Evolutionary conservation across 2,888 invertebrate genomes (phyloP).

Genomic region (Bembecia ichneumoniformis): DNA sequence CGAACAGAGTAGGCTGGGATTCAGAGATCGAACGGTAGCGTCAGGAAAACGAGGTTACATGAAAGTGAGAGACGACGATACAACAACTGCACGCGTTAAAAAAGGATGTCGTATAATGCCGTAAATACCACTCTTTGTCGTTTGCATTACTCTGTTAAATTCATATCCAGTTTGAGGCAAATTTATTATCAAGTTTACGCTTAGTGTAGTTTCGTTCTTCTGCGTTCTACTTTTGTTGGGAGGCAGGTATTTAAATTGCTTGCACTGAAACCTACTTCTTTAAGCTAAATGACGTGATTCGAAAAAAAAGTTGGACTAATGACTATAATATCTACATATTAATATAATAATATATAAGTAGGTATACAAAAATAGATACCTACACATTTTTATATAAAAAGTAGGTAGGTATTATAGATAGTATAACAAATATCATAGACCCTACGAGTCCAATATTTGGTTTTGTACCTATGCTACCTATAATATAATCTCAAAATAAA

Average conservation of each 20-base stretch:
- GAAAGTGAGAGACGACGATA: slow-evolving; percentile 21
- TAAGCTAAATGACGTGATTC: no score
- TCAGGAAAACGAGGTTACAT: slow-evolving; percentile 6
- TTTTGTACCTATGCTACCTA: no score
- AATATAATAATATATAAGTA: no score
- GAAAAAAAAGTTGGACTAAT: no score
- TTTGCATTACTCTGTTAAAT: slow-evolving; percentile 34
- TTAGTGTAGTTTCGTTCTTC: slow-evolving; percentile 48
- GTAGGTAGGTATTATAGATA: no score
- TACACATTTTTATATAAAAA: no score
- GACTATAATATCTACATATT: no score
- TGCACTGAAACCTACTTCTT: no score
- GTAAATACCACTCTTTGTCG: slow-evolving; percentile 17
- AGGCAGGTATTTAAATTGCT: not conserved
- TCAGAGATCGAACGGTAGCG: slow-evolving; percentile 20
- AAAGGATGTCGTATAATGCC: slow-evolving; percentile 10
- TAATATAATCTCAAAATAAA: no score
- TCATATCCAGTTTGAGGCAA: slow-evolving; percentile 20
- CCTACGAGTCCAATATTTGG: no score
- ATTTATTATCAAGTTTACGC: slow-evolving; percentile 31
- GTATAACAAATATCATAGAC: no score
- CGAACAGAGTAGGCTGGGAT: slow-evolving; percentile 19
- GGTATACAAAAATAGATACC: no score
- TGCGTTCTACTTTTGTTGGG: slow-evolving; percentile 47
- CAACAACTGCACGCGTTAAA: slow-evolving; percentile 14